Evolutionary conservation across 2,113 vertebrate genomes (phyloP).

Genomic region (Labrus mixtus): DNA sequence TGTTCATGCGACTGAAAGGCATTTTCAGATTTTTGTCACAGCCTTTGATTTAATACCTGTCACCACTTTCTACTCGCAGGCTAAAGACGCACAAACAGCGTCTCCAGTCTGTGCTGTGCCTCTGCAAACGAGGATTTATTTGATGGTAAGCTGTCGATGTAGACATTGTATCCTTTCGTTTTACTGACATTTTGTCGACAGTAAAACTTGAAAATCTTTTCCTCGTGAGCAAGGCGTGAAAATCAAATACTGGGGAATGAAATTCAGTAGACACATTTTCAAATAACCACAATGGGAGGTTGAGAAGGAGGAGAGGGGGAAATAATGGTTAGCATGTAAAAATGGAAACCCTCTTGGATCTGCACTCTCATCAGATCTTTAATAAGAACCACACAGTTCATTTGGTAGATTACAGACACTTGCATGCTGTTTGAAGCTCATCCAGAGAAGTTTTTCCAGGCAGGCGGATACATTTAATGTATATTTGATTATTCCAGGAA

Average conservation of each 20-base stretch:
- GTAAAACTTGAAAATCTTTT: neutral
- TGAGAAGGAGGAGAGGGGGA: slow-evolving; percentile 16
- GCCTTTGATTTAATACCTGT: slow-evolving; percentile 69
- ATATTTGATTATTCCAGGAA: slow-evolving; percentile 70
- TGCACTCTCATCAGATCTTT: slow-evolving; percentile 24
- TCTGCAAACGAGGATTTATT: slow-evolving; percentile 11
- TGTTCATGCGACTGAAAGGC: slow-evolving; percentile 51
- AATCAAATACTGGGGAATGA: neutral
- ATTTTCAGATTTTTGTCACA: slow-evolving; percentile 59
- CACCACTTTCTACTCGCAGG: slow-evolving; percentile 35
- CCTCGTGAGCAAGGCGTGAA: neutral
- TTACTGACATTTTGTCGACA: neutral
- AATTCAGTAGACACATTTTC: slow-evolving; percentile 8
- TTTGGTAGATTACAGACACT: slow-evolving; percentile 57
- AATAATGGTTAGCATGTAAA: slow-evolving; percentile 4
- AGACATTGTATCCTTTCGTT: neutral
- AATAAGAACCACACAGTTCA: slow-evolving; percentile 40
- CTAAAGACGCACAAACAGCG: slow-evolving; percentile 12
- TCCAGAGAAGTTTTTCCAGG: slow-evolving; percentile 42
- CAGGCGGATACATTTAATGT: slow-evolving; percentile 54
- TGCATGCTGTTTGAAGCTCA: slow-evolving; percentile 68
- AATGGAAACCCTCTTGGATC: slow-evolving; percentile 39
- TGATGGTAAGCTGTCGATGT: neutral
- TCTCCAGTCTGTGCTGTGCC: slow-evolving; percentile 4
- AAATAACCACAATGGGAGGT: slow-evolving; percentile 5